Evolutionary conservation across 2,797 vertebrate genomes (phyloP), one percentile per base, ranked within the genome.

Genomic region (Tragopan temminckii): DNA sequence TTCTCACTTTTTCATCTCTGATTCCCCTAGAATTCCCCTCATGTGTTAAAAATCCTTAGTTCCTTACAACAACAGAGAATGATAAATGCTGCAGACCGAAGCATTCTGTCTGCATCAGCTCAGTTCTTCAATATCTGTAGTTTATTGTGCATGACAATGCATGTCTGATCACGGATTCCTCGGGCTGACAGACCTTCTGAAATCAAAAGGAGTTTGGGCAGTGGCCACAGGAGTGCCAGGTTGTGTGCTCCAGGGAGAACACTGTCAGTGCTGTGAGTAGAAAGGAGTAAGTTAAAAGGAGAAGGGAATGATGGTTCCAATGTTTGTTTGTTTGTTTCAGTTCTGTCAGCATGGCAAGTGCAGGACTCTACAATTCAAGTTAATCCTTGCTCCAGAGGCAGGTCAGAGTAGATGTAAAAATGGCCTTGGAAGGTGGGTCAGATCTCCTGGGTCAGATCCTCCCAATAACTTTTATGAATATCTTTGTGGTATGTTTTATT

Each of bases 21-120:
- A 58, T 85, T 95, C 40, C 20, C 10, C 38, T 90, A 53, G 45
- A 77, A 82, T 87, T 89, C 33, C 40, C 33, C 82, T 80, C 36
- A 20, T 53, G 5, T 70, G n/a, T 80, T 87, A 57, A 80, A 45
- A 89, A 77, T 70, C 40, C 42, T 82, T 35, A 35, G 36, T 82
- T 94, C 43, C 53, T 80, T 80, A 13, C 71, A 82, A 74, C 36
- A 64, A 57, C 25, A 70, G 76, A 77, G 68, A 85, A 83, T 80
- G 80, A 53, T 92, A 93, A 95, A 64, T 71, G 40, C 76, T 68
- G 57, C 71, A 85, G 86, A 96, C 89, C 92, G 92, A 92, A 61
- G 64, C 76, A 64, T 84, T 96, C 94, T 82, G 25, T 89, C 68
- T 92, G 76, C 79, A 96, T 96, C 81, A 94, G 79, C 92, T 94